phyloP scores from a whole-genome alignment of 2,888 invertebrate genomes.

The Steinernema scapterisci region DNA sequence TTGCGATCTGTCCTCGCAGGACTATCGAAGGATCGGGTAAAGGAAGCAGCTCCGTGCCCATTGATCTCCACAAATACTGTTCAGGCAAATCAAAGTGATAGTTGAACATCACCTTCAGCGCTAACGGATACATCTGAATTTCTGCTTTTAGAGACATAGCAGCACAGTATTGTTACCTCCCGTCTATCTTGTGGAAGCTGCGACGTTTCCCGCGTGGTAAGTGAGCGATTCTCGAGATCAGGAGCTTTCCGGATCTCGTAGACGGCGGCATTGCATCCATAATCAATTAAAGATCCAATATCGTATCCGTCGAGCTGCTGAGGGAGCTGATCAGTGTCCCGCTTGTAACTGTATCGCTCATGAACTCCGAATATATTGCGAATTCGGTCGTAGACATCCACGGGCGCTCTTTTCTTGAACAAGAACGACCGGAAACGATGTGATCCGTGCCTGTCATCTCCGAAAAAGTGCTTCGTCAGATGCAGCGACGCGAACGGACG shows the following conservation, averaged over 20 bases:
- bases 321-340: constrained; percentile 44
- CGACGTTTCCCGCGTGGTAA: not conserved
- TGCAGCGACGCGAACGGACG: constrained; percentile 18
- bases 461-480: not conserved
- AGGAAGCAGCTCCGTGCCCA: constrained; percentile 83
- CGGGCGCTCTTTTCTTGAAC: not conserved
- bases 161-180: too few species aligned
- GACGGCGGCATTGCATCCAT: constrained; percentile 64
- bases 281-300: constrained; percentile 60
- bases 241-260: constrained; percentile 47
- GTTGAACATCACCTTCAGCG: constrained; percentile 89
- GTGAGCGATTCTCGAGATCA: not conserved
- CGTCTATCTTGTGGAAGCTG: not conserved
- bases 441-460: not conserved
- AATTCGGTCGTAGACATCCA: constrained; percentile 43
- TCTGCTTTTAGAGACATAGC: too few species aligned
- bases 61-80: constrained; percentile 77
- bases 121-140: constrained; percentile 71
- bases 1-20: constrained; percentile 52
- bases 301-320: constrained; percentile 57
- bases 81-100: constrained; percentile 80
- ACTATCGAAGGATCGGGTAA: constrained; percentile 50
- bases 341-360: constrained; percentile 56
- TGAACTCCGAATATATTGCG: constrained; percentile 46
- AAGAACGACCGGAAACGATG: not conserved